Conservation (phyloP, 1,140 invertebrate species). For the Drosophila pruinosa region DNA sequence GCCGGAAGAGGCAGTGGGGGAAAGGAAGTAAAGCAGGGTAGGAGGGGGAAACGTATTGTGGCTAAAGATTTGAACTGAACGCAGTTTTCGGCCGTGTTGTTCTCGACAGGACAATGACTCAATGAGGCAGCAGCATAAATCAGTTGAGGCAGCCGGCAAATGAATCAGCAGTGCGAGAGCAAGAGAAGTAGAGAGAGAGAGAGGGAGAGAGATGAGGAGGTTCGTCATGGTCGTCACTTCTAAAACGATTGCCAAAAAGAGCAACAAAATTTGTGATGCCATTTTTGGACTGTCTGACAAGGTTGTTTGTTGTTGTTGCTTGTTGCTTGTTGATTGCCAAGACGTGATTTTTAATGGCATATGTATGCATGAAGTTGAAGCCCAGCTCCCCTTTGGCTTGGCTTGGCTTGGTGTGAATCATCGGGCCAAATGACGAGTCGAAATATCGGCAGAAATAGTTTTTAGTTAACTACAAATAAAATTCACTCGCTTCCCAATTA, state of each 20-base stretch:
- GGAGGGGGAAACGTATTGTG: neutral
- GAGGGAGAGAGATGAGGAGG: neutral
- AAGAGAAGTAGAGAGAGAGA: neutral
- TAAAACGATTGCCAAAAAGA: slow-evolving; percentile 67
- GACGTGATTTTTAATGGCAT: slow-evolving; percentile 58
- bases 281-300: slow-evolving; percentile 56
- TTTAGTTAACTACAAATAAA: neutral
- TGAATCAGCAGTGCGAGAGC: slow-evolving; percentile 19
- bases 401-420: slow-evolving; percentile 7
- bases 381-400: neutral
- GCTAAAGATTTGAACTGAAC: slow-evolving; percentile 24
- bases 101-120: slow-evolving; percentile 62
- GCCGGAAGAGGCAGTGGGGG: neutral
- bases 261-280: slow-evolving; percentile 49
- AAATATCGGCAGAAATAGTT: slow-evolving; percentile 7
- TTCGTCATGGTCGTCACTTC: slow-evolving; percentile 55
- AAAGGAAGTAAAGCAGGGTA: neutral
- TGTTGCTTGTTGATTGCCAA: slow-evolving; percentile 45
- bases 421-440: neutral
- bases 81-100: slow-evolving; percentile 7
- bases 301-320: slow-evolving; percentile 13
- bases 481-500: neutral
- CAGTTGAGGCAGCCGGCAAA: slow-evolving; percentile 25
- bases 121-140: slow-evolving; percentile 31
- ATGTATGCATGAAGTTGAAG: slow-evolving; percentile 18